Evolutionary conservation across 2,113 vertebrate genomes (phyloP).

Genomic region (Microtus oregoni): DNA sequence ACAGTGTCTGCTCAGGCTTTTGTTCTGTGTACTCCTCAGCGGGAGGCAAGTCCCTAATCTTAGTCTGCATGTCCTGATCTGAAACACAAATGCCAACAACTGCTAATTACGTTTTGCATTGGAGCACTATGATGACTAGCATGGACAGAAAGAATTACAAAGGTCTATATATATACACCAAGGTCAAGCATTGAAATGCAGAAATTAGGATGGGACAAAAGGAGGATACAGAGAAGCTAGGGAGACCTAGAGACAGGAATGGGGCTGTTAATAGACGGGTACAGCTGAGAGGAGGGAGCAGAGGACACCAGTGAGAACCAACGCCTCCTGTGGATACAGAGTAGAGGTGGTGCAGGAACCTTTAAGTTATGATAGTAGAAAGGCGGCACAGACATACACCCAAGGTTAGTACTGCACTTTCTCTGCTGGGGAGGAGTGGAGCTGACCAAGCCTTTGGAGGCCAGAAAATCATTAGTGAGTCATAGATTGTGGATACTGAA

Average conservation of each 20-base stretch:
- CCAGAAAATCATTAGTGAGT: not conserved
- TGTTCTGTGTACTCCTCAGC: not conserved
- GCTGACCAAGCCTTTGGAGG: not conserved
- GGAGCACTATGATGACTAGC: not conserved
- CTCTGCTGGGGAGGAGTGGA: not conserved
- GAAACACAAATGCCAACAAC: conserved; percentile 42
- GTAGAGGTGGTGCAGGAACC: not conserved
- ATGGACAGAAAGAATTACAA: not conserved
- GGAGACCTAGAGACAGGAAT: not conserved
- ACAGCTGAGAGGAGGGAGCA: not conserved
- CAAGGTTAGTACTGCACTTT: not conserved
- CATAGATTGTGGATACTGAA: not conserved
- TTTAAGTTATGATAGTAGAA: not conserved
- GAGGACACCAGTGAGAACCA: not conserved
- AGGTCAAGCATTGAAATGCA: not conserved
- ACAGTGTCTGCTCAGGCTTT: not conserved
- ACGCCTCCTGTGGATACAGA: not conserved
- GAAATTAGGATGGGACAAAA: not conserved
- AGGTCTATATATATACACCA: not conserved
- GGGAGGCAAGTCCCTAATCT: not conserved
- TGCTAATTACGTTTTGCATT: not conserved
- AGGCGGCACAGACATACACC: not conserved
- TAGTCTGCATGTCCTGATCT: conserved; percentile 31
- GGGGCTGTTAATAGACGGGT: not conserved
- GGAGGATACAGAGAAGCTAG: not conserved